A percentile compares a stretch with the other conserved stretches of the same genome.
phyloP scores from a whole-genome alignment of 2,113 vertebrate species.

The Hemibagrus wyckioides region DNA sequence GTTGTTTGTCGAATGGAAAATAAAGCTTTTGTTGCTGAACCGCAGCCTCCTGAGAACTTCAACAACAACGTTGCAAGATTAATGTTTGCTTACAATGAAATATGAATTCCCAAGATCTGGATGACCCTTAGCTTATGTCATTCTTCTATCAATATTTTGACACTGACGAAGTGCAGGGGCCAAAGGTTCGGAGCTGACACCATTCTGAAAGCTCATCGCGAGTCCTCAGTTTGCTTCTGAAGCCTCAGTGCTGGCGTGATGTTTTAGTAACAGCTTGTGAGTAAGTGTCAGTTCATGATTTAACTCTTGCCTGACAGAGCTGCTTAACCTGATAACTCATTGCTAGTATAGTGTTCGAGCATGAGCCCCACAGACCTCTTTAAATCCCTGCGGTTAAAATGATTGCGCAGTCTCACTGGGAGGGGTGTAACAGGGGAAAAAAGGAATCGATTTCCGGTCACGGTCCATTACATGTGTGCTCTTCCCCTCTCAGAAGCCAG shows the following conservation, averaged over 20 bases:
- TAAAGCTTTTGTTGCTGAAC: slow-evolving; percentile 20
- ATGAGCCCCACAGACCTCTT: neutral
- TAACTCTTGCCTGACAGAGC: slow-evolving; percentile 37
- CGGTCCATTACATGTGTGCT: slow-evolving; percentile 53
- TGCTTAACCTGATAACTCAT: slow-evolving; percentile 45
- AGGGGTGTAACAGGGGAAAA: slow-evolving; percentile 34
- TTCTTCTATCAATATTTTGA: slow-evolving; percentile 7
- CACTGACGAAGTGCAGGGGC: neutral
- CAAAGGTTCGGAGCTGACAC: neutral
- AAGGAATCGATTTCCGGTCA: slow-evolving; percentile 52
- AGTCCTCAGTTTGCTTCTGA: slow-evolving; percentile 10
- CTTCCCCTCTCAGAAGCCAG: slow-evolving; percentile 36
- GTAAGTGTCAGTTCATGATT: slow-evolving; percentile 39
- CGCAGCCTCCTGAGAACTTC: neutral
- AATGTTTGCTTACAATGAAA: slow-evolving; percentile 10
- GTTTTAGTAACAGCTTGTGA: slow-evolving; percentile 26
- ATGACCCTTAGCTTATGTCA: neutral
- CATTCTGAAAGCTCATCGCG: neutral
- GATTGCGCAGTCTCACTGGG: slow-evolving; percentile 28
- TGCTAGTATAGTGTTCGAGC: slow-evolving; percentile 19
- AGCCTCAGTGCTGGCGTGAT: slow-evolving; percentile 15
- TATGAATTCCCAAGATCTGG: slow-evolving; percentile 4
- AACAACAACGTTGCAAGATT: neutral
- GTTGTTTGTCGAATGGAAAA: slow-evolving; percentile 6
- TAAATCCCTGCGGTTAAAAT: slow-evolving; percentile 34